A percentile compares a stretch with the other conserved stretches of the same genome.
phyloP scores from a whole-genome alignment of 2,797 vertebrate species.

The Basileuterus tristriatus region DNA sequence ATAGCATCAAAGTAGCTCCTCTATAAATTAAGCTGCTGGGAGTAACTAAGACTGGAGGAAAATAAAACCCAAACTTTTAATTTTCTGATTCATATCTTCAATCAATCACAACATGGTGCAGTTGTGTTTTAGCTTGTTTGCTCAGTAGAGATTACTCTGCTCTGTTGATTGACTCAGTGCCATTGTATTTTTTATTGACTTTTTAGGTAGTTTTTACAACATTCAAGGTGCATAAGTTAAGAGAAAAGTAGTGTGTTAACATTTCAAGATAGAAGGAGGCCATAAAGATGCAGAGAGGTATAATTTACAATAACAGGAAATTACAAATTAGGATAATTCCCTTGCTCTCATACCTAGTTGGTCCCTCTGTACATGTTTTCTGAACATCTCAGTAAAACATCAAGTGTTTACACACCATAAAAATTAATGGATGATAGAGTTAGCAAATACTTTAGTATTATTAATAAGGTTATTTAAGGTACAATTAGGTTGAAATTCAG shows the following conservation, averaged over 20 bases:
- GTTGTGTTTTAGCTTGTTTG: conserved; percentile 67
- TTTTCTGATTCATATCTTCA: conserved; percentile 76
- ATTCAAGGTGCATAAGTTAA: conserved; percentile 67
- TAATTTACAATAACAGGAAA: conserved; percentile 65
- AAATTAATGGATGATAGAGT: conserved; percentile 18
- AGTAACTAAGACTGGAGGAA: conserved; percentile 61
- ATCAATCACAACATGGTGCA: conserved; percentile 63
- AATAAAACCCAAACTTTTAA: background rate
- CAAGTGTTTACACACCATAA: background rate
- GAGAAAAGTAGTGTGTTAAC: conserved; percentile 55
- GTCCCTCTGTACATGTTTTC: background rate
- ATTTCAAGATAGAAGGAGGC: conserved; percentile 65
- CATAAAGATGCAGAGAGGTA: conserved; percentile 57
- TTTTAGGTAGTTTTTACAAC: conserved; percentile 71
- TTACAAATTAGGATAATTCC: conserved; percentile 30
- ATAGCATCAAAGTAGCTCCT: conserved; percentile 66
- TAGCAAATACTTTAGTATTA: background rate
- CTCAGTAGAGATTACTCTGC: conserved; percentile 41
- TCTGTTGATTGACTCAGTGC: conserved; percentile 62
- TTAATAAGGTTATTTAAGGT: background rate
- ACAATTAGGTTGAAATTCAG: background rate
- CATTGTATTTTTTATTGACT: conserved; percentile 72
- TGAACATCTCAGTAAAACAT: background rate
- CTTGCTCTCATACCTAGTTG: background rate
- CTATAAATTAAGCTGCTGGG: conserved; percentile 62